Evolutionary conservation across 2,888 invertebrate genomes (phyloP), one percentile per base, ranked within the genome.

Genomic region (Tholera decimalis): DNA sequence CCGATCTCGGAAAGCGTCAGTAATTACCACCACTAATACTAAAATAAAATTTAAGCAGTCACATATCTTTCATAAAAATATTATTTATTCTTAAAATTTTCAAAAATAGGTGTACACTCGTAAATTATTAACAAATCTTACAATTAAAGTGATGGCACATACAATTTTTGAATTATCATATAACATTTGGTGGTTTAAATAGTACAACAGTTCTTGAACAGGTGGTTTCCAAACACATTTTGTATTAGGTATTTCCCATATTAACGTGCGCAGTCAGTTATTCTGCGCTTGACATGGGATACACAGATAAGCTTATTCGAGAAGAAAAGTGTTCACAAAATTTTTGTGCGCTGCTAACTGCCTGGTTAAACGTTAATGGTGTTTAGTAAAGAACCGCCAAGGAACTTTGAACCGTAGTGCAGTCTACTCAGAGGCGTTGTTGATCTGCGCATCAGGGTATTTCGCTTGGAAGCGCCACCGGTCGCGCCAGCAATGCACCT

Each of bases 401-500:
- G 73, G 72, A 79, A 72, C 73, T 71, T 33, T 73, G 64, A 70
- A 64, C 64, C 66, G 35, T 58, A 46, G 30, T 49, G 57, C 28
- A 62, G 24, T 75, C 79, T 86, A 87, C 49, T 83, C 75, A 39
- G 57, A 28, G 28, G 82, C 50, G 55, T 65, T 65, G 62, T 64
- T 77, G 53, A 85, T 83, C 64, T 86, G 83, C 18, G 72, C 66
- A 35, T 79, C 58, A 3, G 82, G 85, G 73, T 85, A 88, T 49
- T 87, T 90, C 24, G 87, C 83, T 46, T 89, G 87, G 87, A 94
- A 95, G 41, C 92, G 90, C 83, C 87, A 88, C 67, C 92, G 93
- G 79, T 95, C 94, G 9, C 92, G 88, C 96, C 96, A 96, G 82
- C 93, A 92, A 77, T 90, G 89, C 61, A 97, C 97, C 75, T 97